Evolutionary conservation across 1,140 invertebrate genomes (phyloP).

Genomic region (Aphelenchoides besseyi): DNA sequence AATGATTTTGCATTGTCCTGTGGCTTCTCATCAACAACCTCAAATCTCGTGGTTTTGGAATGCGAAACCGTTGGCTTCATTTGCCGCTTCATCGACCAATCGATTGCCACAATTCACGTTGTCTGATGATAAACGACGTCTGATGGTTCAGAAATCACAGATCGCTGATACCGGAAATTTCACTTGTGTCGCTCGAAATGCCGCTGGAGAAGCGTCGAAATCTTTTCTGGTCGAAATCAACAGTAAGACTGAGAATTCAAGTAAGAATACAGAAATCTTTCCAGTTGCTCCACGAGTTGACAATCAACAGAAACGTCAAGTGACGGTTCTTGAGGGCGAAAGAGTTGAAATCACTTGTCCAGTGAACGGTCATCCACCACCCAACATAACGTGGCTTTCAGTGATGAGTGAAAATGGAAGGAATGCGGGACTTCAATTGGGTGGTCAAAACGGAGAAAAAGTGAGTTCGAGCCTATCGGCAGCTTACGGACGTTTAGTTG

Average conservation of each 20-base stretch:
- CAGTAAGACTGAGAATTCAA: constrained; percentile 2
- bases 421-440: constrained; percentile 36
- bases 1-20: constrained; percentile 22
- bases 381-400: constrained; percentile 46
- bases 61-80: background rate
- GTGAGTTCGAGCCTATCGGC: constrained; percentile 27
- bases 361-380: constrained; percentile 44
- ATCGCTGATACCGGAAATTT: constrained; percentile 72
- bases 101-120: background rate
- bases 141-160: constrained; percentile 36
- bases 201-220: constrained; percentile 70
- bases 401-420: constrained; percentile 33
- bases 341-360: constrained; percentile 50
- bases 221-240: constrained; percentile 28
- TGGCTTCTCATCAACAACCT: constrained; percentile 18
- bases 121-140: background rate
- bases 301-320: constrained; percentile 29
- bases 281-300: constrained; percentile 54
- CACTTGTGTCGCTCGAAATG: constrained; percentile 77
- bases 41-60: constrained; percentile 6
- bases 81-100: background rate
- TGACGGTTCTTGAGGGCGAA: constrained; percentile 45
- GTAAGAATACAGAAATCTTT: background rate
- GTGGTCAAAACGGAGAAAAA: constrained; percentile 34
- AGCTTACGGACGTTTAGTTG: constrained; percentile 26